Evolutionary conservation across 2,113 vertebrate genomes (phyloP), one percentile per base, ranked within the genome.

Genomic region (Gallinago paraguaiae): DNA sequence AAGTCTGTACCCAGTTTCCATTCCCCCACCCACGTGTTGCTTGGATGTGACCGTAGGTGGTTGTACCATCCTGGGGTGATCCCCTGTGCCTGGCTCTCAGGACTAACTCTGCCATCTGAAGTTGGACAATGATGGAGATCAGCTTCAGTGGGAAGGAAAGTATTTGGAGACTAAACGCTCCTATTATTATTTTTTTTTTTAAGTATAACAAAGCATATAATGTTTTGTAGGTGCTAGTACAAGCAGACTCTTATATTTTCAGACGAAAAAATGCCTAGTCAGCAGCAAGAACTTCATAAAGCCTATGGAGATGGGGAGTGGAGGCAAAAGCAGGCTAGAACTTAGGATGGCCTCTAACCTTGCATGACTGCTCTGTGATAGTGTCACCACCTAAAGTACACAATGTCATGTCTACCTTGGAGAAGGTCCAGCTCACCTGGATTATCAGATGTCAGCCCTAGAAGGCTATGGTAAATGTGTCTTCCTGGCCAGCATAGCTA

Each of bases 11-110:
- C 13, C 41, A 4, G 27, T 82, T 64, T 35, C 33, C 13, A 15
- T 68, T 76, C 13, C 17, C 54, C 25, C 7, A 10, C 0, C 0
- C 1, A 0, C 7, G 13, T 37, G 30, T 17, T 69, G 67, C 59
- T 60, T 82, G 78, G 37, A 63, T 60, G 65, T 41, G 57, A 19
- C 56, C 10, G 3, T 31, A 23, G 45, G 77, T 22, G 37, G 27
- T 69, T 48, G 23, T 57, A 27, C 7, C 0, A 3, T 27, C 53
- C 37, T 4, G 2, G 35, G 74, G 2, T 16, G 23, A 10, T 41
- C 25, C 46, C 14, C 53, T 7, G 12, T 27, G 54, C 35, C 6
- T 25, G 76, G 57, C 37, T 71, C 12, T 48, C 14, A 5, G 24
- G n/a, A 30, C 65, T 17, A 35, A n/a, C 57, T 46, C 61, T 74